A percentile compares a stretch with the other conserved stretches of the same genome.
Conservation (phyloP, 2,797 vertebrate genomes). For the Dicrostonyx torquatus region DNA sequence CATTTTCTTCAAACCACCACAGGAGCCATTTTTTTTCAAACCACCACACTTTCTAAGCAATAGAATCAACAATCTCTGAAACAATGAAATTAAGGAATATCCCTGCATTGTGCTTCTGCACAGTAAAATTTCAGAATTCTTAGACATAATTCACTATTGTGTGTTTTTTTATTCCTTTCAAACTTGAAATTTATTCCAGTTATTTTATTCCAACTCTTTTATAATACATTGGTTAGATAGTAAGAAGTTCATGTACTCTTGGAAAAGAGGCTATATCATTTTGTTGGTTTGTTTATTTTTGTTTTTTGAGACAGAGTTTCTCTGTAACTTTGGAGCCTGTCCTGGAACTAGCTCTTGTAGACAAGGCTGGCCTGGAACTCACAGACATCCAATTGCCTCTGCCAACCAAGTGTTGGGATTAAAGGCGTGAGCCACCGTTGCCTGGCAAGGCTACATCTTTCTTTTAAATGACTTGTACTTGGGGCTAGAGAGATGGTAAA, state of each 20-base stretch:
- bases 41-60: background rate
- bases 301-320: no score
- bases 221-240: background rate
- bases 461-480: background rate
- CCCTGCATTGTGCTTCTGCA: background rate
- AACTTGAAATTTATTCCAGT: conserved; percentile 7
- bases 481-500: background rate
- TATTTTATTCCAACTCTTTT: background rate
- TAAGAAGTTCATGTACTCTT: background rate
- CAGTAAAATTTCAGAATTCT: conserved; percentile 22
- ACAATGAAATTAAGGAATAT: background rate
- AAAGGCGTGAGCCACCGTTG: no score
- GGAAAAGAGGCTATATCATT: background rate
- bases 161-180: background rate
- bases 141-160: background rate
- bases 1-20: background rate
- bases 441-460: background rate
- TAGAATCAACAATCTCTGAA: background rate
- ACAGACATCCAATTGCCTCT: no score
- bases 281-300: no score
- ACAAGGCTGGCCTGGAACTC: no score
- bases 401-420: no score
- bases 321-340: no score
- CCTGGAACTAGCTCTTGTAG: no score
- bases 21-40: no score